These are phyloP conservation scores for Leucophenga maculata DNA, from an alignment of 2,888 invertebrate genomes.

Conservation along the genomic window DNA sequence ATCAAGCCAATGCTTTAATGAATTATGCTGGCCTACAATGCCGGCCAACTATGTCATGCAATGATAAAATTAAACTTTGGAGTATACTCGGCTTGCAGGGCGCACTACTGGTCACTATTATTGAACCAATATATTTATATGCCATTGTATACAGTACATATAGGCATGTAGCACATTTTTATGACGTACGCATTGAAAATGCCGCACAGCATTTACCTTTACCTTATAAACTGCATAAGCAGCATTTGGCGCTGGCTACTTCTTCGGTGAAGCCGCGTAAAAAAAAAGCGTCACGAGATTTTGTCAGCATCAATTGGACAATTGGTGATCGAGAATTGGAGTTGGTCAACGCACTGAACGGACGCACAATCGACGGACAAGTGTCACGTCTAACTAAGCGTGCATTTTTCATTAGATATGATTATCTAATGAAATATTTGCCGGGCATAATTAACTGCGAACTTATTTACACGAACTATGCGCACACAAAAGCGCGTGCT, in stretches of 20 bases:
- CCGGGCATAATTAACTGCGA: slow-evolving; percentile 67
- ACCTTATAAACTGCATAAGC: slow-evolving; percentile 87
- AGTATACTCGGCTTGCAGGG: slow-evolving; percentile 95
- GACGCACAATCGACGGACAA: slow-evolving; percentile 85
- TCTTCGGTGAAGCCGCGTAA: slow-evolving; percentile 89
- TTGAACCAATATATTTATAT: slow-evolving; percentile 91
- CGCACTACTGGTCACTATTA: slow-evolving; percentile 87
- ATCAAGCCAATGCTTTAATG: slow-evolving; percentile 92
- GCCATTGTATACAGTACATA: slow-evolving; percentile 91
- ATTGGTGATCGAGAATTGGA: slow-evolving; percentile 79
- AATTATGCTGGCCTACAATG: slow-evolving; percentile 85
- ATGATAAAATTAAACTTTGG: slow-evolving; percentile 97
- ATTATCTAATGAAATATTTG: slow-evolving; percentile 68
- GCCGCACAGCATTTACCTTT: slow-evolving; percentile 85
- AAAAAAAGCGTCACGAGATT: slow-evolving; percentile 92
- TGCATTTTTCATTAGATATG: slow-evolving; percentile 70
- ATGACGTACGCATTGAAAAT: slow-evolving; percentile 84
- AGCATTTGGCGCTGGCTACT: slow-evolving; percentile 85
- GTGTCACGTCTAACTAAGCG: slow-evolving; percentile 80
- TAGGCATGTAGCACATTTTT: slow-evolving; percentile 90
- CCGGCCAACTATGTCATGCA: slow-evolving; percentile 96
- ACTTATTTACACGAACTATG: slow-evolving; percentile 74
- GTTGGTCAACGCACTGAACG: slow-evolving; percentile 88
- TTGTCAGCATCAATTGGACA: slow-evolving; percentile 92
- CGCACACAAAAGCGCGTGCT: slow-evolving; percentile 80